Conservation (phyloP, 2,797 vertebrate species). For the Chrosomus eos region DNA sequence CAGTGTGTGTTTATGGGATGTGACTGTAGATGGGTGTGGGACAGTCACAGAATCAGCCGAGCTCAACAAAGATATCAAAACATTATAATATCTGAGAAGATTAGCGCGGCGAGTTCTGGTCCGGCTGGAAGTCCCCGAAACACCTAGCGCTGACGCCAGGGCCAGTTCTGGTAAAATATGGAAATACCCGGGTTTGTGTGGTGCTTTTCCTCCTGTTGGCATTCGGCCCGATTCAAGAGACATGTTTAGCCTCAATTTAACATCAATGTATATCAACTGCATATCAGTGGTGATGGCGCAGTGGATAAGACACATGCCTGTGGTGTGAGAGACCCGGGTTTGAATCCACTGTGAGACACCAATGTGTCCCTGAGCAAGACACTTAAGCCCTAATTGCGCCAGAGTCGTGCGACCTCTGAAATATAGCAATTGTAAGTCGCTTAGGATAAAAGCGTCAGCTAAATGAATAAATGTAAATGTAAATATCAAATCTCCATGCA, state of each 20-base stretch:
- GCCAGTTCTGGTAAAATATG: not conserved
- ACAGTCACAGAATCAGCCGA: not conserved
- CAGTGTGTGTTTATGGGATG: not conserved
- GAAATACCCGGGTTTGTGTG: not conserved
- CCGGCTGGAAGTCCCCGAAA: not conserved
- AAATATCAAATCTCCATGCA: not conserved
- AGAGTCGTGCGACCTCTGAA: too few species aligned
- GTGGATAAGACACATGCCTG: too few species aligned
- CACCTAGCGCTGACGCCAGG: not conserved
- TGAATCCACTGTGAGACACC: too few species aligned
- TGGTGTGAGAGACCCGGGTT: too few species aligned
- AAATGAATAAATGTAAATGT: too few species aligned
- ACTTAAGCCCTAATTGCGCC: too few species aligned
- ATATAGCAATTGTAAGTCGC: too few species aligned
- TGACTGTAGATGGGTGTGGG: not conserved
- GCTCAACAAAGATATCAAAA: not conserved
- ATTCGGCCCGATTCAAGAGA: not conserved
- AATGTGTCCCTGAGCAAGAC: too few species aligned
- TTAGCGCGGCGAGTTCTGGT: too few species aligned
- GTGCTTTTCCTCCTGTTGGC: not conserved
- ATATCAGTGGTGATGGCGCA: too few species aligned
- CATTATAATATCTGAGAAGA: too few species aligned
- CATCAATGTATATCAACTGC: not conserved
- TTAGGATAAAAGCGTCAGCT: too few species aligned
- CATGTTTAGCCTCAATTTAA: not conserved